These are phyloP conservation scores for Cinclus cinclus DNA, from an alignment of 2,113 vertebrate species.

Conservation along the genomic window DNA sequence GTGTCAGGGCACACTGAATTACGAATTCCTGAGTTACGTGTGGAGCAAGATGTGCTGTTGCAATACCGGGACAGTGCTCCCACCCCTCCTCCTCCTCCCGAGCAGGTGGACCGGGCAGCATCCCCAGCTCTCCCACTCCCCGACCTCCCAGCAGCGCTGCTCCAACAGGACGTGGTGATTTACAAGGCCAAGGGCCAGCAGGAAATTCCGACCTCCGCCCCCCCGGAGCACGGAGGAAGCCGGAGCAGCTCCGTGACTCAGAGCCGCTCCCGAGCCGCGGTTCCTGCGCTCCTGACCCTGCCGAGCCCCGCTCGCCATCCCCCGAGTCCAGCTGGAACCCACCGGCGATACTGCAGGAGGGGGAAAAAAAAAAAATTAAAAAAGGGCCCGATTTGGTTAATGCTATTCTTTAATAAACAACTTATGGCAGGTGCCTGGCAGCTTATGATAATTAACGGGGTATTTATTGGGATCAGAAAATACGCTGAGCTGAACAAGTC, in stretches of 20 bases:
- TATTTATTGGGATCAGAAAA: constrained; percentile 15
- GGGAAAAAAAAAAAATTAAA: not conserved
- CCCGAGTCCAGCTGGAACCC: not conserved
- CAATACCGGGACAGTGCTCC: fast-evolving
- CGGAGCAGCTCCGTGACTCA: not conserved
- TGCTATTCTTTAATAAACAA: not conserved
- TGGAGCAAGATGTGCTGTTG: not conserved
- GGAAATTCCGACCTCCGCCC: constrained; percentile 66
- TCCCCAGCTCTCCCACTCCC: not conserved
- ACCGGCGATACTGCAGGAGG: fast-evolving
- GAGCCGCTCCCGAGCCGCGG: not conserved
- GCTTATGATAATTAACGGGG: not conserved
- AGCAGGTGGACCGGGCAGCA: constrained; percentile 6
- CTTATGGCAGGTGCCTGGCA: constrained; percentile 31
- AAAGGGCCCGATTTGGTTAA: not conserved
- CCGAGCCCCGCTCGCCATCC: not conserved
- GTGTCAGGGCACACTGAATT: not conserved
- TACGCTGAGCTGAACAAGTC: not conserved
- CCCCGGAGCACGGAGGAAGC: constrained; percentile 46
- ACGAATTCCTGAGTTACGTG: fast-evolving
- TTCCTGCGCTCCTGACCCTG: not conserved
- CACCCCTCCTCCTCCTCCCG: not conserved
- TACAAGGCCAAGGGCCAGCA: constrained; percentile 38
- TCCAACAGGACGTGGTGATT: constrained; percentile 34
- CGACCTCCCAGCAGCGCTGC: not conserved